Conservation (phyloP, 2,888 invertebrate genomes). For the Nowickia ferox region DNA sequence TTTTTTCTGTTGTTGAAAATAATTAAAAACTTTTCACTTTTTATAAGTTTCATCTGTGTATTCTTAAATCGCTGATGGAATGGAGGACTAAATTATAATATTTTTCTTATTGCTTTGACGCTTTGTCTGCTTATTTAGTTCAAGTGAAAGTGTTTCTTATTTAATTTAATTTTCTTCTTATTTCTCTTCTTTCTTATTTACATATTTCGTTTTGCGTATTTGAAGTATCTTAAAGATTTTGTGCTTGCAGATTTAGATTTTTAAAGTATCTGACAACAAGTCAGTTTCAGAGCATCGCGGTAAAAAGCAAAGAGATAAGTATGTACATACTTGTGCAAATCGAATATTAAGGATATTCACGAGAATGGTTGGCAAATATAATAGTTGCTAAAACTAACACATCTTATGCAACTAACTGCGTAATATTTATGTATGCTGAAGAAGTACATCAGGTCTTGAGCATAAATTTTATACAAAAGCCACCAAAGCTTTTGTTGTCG, state of each 20-base stretch:
- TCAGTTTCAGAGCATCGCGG: slow-evolving; percentile 46
- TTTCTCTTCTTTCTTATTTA: slow-evolving; percentile 16
- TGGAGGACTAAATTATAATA: slow-evolving; percentile 35
- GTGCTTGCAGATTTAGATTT: slow-evolving; percentile 31
- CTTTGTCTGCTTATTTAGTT: slow-evolving; percentile 37
- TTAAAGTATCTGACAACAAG: slow-evolving; percentile 54
- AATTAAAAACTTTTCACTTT: slow-evolving; percentile 62
- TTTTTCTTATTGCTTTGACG: slow-evolving; percentile 9
- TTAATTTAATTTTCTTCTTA: slow-evolving; percentile 42
- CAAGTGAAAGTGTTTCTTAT: slow-evolving; percentile 68
- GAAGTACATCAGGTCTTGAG: no score
- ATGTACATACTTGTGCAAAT: neutral
- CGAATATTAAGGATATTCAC: slow-evolving; percentile 13
- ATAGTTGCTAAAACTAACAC: no score
- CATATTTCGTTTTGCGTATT: slow-evolving; percentile 3
- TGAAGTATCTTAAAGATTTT: slow-evolving; percentile 35
- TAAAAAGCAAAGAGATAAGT: neutral
- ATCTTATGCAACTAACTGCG: no score
- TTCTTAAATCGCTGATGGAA: slow-evolving; percentile 28
- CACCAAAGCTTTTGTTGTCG: no score
- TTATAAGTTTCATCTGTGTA: slow-evolving; percentile 46
- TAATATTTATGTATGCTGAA: no score
- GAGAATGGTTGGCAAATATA: neutral
- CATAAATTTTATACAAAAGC: no score
- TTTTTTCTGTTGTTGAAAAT: slow-evolving; percentile 1